Evolutionary conservation across 2,797 vertebrate species (phyloP).

Genomic region (Ctenochaetus hawaiiensis): DNA sequence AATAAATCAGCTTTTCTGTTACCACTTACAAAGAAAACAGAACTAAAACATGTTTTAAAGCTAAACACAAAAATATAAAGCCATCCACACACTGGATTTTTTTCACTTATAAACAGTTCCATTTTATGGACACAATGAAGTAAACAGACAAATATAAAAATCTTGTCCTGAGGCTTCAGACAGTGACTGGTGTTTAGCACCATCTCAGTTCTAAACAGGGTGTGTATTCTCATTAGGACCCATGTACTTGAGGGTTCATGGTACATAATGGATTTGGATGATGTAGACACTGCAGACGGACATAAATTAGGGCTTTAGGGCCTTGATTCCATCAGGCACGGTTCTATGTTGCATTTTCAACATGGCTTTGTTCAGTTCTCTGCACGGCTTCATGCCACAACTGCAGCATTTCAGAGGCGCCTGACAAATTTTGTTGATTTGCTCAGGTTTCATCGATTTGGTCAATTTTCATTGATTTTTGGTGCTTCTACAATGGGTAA

Average conservation of each 20-base stretch:
- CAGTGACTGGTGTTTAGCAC: background rate
- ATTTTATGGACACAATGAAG: background rate
- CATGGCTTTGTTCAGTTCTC: too few relatives aligned
- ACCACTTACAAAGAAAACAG: conserved; percentile 13
- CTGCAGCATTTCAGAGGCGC: too few relatives aligned
- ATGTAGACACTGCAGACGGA: background rate
- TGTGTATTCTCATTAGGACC: background rate
- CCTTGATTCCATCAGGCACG: too few relatives aligned
- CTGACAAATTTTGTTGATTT: too few relatives aligned
- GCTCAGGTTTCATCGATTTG: too few relatives aligned
- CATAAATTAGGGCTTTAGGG: background rate
- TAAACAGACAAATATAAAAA: background rate
- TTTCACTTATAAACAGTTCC: background rate
- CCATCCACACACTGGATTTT: conserved; percentile 51
- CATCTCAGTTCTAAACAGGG: background rate
- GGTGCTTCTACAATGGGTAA: too few relatives aligned
- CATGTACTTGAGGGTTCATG: background rate
- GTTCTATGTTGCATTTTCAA: too few relatives aligned
- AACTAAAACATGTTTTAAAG: background rate
- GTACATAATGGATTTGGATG: background rate
- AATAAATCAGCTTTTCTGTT: conserved; percentile 42
- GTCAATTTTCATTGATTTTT: too few relatives aligned
- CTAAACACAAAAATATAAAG: conserved; percentile 52
- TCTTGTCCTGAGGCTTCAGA: background rate
- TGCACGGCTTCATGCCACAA: too few relatives aligned